Evolutionary conservation across 1,140 invertebrate genomes (phyloP).

Genomic region (Leptonema lineaticorne): DNA sequence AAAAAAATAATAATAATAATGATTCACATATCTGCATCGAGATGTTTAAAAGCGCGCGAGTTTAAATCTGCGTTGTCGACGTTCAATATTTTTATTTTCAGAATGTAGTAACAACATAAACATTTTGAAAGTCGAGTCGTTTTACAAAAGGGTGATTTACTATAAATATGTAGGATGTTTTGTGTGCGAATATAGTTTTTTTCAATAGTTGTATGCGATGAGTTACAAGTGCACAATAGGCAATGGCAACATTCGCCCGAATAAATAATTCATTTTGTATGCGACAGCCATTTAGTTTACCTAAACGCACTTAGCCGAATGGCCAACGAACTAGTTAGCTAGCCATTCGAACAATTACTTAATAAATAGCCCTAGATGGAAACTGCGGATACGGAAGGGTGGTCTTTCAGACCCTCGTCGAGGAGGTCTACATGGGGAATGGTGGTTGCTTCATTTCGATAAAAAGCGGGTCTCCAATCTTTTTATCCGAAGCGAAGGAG

Average conservation of each 20-base stretch:
- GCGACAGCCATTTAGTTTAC: conserved; percentile 10
- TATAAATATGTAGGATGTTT: too few relatives aligned
- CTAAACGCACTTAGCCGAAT: conserved; percentile 36
- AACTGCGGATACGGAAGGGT: background rate
- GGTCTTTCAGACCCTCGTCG: too few relatives aligned
- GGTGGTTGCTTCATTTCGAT: conserved; percentile 31
- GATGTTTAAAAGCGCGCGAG: too few relatives aligned
- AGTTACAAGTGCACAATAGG: background rate
- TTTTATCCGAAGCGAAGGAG: conserved; percentile 11
- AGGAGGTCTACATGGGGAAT: background rate
- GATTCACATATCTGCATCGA: too few relatives aligned
- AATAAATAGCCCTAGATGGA: conserved; percentile 27
- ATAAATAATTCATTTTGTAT: conserved; percentile 19
- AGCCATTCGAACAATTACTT: conserved; percentile 25
- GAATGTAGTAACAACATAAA: too few relatives aligned
- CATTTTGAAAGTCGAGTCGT: too few relatives aligned
- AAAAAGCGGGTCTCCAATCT: conserved; percentile 32
- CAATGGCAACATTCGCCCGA: background rate
- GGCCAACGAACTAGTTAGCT: conserved; percentile 20
- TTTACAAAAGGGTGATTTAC: too few relatives aligned
- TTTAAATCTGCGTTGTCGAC: too few relatives aligned
- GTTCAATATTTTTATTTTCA: too few relatives aligned
- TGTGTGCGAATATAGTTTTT: too few relatives aligned
- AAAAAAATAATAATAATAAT: too few relatives aligned
- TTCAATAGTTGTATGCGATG: too few relatives aligned